Evolutionary conservation across 2,797 vertebrate species (phyloP).

Genomic region (Acipenser ruthenus): DNA sequence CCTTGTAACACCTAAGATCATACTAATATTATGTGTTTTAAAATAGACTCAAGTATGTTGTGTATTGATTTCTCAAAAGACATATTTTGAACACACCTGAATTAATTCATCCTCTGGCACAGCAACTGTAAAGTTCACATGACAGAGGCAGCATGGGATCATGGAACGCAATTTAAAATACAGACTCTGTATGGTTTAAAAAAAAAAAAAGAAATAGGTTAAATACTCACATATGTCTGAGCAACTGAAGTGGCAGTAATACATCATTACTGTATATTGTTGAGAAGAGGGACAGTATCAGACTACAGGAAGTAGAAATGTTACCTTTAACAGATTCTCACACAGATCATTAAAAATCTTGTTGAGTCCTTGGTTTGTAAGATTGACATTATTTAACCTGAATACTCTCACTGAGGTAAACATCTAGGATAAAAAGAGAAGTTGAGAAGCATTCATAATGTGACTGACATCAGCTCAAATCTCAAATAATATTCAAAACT

Average conservation of each 20-base stretch:
- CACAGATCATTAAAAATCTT: conserved; percentile 95
- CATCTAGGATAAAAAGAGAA: conserved; percentile 64
- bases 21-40: no score
- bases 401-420: conserved; percentile 93
- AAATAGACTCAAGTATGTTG: no score
- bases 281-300: no score
- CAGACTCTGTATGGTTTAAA: conserved; percentile 65
- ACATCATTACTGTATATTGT: no score
- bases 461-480: no score
- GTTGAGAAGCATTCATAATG: background rate
- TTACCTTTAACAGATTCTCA: conserved; percentile 94
- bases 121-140: conserved; percentile 91
- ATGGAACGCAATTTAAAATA: conserved; percentile 97
- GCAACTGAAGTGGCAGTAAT: no score
- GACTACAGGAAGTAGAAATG: conserved; percentile 1
- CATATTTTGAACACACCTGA: conserved; percentile 59
- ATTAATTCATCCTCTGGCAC: conserved; percentile 95
- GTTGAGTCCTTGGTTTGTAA: conserved; percentile 90
- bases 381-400: conserved; percentile 77
- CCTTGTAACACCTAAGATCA: no score
- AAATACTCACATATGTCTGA: no score
- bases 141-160: conserved; percentile 94
- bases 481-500: no score
- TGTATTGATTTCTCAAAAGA: no score
- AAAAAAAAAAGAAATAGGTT: no score